phyloP scores from a whole-genome alignment of 1,140 invertebrate genomes.

The Sesamia nonagrioides region DNA sequence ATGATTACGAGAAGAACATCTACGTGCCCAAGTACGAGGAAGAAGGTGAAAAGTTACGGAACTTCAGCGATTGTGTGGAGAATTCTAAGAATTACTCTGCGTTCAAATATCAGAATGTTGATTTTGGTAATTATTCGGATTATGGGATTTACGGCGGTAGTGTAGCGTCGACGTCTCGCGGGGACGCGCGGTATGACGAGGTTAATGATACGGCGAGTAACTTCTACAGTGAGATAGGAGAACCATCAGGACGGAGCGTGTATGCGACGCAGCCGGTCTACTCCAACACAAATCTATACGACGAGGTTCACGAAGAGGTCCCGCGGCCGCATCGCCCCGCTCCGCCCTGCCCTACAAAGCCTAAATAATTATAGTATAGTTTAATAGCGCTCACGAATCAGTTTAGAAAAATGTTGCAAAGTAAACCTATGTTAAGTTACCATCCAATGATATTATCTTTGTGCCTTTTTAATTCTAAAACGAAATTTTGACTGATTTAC shows the following conservation, averaged over 20 bases:
- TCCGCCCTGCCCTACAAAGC: conserved; percentile 76
- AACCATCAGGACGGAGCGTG: conserved; percentile 47
- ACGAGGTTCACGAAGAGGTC: conserved; percentile 75
- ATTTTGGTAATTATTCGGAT: conserved; percentile 63
- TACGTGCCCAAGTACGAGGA: conserved; percentile 78
- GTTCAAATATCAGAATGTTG: conserved; percentile 79
- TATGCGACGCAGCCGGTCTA: conserved; percentile 57
- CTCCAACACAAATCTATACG: conserved; percentile 70
- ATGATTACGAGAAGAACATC: conserved; percentile 81
- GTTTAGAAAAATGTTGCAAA: conserved; percentile 1
- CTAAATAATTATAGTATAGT: conserved; percentile 57
- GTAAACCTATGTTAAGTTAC: conserved; percentile 30
- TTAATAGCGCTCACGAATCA: background rate
- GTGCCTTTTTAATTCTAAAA: conserved; percentile 46
- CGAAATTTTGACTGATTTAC: conserved; percentile 38
- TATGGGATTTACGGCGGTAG: conserved; percentile 58
- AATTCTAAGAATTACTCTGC: conserved; percentile 82
- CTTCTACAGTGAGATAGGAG: conserved; percentile 79
- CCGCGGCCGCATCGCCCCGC: conserved; percentile 81
- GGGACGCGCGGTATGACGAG: conserved; percentile 63
- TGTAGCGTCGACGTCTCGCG: conserved; percentile 61
- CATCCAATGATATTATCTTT: conserved; percentile 35
- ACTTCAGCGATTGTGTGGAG: conserved; percentile 78
- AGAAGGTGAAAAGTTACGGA: conserved; percentile 74
- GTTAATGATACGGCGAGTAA: conserved; percentile 76